Percentiles rank a stretch among this genome's conserved stretches.
These are phyloP conservation scores for Chamaea fasciata DNA, from an alignment of 2,113 vertebrate genomes.

Conservation along the genomic window DNA sequence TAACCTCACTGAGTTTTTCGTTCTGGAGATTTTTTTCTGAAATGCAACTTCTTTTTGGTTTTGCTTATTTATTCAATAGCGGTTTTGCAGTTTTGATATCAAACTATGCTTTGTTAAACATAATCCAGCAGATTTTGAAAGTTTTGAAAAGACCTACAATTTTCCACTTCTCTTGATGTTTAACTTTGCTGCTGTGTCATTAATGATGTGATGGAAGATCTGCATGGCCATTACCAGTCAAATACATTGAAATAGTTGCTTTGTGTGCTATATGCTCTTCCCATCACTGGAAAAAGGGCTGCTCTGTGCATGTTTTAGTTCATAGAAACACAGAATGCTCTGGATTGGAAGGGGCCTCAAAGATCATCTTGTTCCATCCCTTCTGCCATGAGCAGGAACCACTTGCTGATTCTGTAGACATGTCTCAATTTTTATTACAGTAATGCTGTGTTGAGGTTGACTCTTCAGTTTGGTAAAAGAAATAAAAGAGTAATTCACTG, in stretches of 20 bases:
- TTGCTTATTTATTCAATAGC: neutral
- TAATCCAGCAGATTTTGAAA: neutral
- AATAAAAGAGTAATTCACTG: neutral
- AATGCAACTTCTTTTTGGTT: neutral
- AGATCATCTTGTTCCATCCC: neutral
- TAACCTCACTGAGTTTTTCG: neutral
- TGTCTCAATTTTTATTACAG: neutral
- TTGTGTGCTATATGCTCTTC: neutral
- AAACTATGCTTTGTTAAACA: neutral
- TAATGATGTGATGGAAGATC: neutral
- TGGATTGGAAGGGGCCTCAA: neutral
- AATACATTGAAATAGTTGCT: neutral
- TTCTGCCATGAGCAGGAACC: neutral
- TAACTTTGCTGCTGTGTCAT: neutral
- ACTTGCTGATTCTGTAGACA: neutral
- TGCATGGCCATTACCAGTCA: neutral
- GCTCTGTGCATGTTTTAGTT: neutral
- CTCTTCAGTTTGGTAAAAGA: neutral
- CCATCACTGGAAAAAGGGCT: neutral
- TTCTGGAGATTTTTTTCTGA: neutral
- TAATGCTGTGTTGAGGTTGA: neutral
- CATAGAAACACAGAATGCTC: neutral
- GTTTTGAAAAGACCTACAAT: neutral
- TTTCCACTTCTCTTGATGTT: neutral
- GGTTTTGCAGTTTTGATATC: neutral